phyloP scores from a whole-genome alignment of 2,888 invertebrate genomes.

The Sarcophaga rosellei region DNA sequence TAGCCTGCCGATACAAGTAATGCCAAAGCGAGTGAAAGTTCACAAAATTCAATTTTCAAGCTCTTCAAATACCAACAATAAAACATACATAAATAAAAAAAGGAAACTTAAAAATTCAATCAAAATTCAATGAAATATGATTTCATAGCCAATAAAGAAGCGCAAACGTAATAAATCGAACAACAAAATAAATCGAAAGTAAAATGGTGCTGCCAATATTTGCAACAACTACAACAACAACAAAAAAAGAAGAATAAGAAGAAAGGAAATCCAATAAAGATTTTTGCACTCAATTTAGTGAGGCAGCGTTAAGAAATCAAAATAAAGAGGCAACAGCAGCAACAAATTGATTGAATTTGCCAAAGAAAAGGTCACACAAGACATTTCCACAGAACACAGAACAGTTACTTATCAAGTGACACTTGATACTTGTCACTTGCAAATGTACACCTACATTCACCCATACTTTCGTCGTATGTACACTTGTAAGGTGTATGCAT shows the following conservation, averaged over 20 bases:
- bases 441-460: slow-evolving; percentile 46
- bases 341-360: slow-evolving; percentile 80
- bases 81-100: background rate
- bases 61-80: background rate
- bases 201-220: background rate
- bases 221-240: too few species aligned
- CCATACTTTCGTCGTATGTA: background rate
- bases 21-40: too few species aligned
- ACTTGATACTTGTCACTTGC: slow-evolving; percentile 73
- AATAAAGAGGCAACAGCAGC: slow-evolving; percentile 70
- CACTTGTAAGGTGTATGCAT: background rate
- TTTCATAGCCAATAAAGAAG: background rate
- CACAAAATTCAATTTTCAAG: background rate
- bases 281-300: slow-evolving; percentile 73
- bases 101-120: background rate
- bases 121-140: background rate
- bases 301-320: background rate
- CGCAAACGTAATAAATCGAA: background rate
- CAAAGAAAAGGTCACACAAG: slow-evolving; percentile 76
- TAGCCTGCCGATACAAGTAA: too few species aligned
- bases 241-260: background rate
- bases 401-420: slow-evolving; percentile 70
- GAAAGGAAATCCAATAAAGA: slow-evolving; percentile 75
- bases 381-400: background rate
- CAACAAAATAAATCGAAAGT: background rate